Evolutionary conservation across 2,113 vertebrate species (phyloP), one percentile per base, ranked within the genome.

Genomic region (Scalopus aquaticus): DNA sequence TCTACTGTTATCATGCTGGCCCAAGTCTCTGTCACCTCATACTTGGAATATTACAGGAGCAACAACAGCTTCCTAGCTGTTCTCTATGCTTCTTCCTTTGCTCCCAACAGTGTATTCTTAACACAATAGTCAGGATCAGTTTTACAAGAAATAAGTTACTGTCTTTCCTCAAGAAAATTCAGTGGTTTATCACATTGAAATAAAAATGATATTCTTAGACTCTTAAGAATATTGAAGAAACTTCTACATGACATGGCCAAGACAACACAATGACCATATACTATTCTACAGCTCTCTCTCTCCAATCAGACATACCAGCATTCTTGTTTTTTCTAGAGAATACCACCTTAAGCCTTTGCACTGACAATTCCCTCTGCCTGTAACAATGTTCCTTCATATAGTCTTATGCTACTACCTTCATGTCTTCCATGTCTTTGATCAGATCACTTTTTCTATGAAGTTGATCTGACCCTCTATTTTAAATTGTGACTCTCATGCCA

Each of bases 141-240:
- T 49, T 6, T 8, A 24, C 30, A 82, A 85, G 46, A 80, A 88
- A 72, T 32, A 4, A 30, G 22, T 62, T 32, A 16, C 64, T 51
- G 1, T n/a, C 39, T 62, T 70, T 42, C 39, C 12, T 35, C 60
- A 65, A 67, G 28, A 35, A 92, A 74, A 81, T 12, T 20, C 3
- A 86, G 6, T 35, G 30, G 54, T 56, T 96, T 6, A 44, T 6
- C 15, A 56, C 65, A 64, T 42, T 58, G 15, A 67, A 72, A 0
- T n/a, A 83, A 37, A 56, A 69, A 54, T 20, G n/a, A n/a, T n/a
- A n/a, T n/a, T n/a, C n/a, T n/a, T 17, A 95, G 88, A 89, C 56
- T 64, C 37, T 72, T 51, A 65, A 20, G 9, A 73, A 74, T 9
- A 19, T 28, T 37, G 16, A 49, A 15, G 2, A 87, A 82, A 42